Conservation (phyloP, 1,140 invertebrate species). For the Proctacanthus coquilletti region DNA sequence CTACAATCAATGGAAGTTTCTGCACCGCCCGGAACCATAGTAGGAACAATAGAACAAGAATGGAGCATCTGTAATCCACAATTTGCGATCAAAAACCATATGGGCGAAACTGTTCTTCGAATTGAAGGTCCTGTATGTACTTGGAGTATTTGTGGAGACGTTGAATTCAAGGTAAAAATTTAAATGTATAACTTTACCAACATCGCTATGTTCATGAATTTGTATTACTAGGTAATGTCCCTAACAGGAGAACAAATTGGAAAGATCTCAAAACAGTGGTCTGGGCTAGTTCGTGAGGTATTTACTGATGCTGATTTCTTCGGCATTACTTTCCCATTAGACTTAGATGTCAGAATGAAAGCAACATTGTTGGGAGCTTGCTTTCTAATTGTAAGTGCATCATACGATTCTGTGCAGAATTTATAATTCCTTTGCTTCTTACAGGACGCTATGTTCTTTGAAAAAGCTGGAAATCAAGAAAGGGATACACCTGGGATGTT, state of each 20-base stretch:
- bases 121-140: conserved; percentile 77
- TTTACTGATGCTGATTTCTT: conserved; percentile 67
- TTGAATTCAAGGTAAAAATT: conserved; percentile 44
- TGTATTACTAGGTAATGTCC: conserved; percentile 37
- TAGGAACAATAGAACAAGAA: conserved; percentile 69
- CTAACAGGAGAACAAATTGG: conserved; percentile 50
- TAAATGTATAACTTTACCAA: background rate
- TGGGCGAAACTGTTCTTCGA: conserved; percentile 56
- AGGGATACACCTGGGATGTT: conserved; percentile 25
- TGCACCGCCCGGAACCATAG: conserved; percentile 49
- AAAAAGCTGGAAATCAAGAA: conserved; percentile 31
- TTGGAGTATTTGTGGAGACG: conserved; percentile 63
- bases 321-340: conserved; percentile 61
- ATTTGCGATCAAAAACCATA: conserved; percentile 62
- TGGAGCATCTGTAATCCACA: conserved; percentile 67
- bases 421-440: conserved; percentile 21
- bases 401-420: background rate
- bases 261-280: conserved; percentile 63
- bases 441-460: conserved; percentile 65
- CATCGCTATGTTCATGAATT: conserved; percentile 1
- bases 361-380: conserved; percentile 60
- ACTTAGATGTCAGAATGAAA: conserved; percentile 69
- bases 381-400: conserved; percentile 49
- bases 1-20: conserved; percentile 67
- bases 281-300: conserved; percentile 47